Evolutionary conservation across 2,113 vertebrate genomes (phyloP), one percentile per base, ranked within the genome.

Genomic region (Microcebus jonahi): DNA sequence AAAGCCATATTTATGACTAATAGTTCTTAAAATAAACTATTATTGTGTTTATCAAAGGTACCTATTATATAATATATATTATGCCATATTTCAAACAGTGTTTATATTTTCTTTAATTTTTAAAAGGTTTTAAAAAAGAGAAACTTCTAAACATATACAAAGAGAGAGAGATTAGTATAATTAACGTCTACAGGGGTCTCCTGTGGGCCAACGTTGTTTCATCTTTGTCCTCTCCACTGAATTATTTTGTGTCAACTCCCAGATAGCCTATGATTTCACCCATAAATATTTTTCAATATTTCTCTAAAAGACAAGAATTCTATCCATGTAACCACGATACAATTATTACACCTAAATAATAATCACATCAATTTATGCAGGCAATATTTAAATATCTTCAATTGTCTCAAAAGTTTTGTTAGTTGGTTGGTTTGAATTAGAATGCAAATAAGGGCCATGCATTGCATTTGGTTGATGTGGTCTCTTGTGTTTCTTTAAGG

Each of bases 1-100:
- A 91, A 82, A 77, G 17, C 0, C 9, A 5, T 29, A 29, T 55
- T 84, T 83, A 36, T 83, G 34, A 82, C 42, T 4, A 29, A 36
- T 23, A 36, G 29, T 65, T 94, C 73, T 61, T 85, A 68, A 97
- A 84, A 61, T 84, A 92, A 70, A 94, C 34, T 90, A 5, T 63
- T 95, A 57, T 5, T 87, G 34, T 79, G 25, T 79, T 79, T 67
- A 53, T 45, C 15, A 17, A 50, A 67, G 67, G 2, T 77, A 77
- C 39, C 45, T 76, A 12, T 85, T 68, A 10, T 57, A 13, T 53
- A 93, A 77, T 55, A 95, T 48, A 85, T 25, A 61, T 34, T 92
- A 39, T 85, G 36, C 23, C 27, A 0, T 50, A 84, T 95, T 95
- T 90, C 50, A 94, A 77, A 50, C 13, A 81, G 11, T 82, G 34